Evolutionary conservation across 2,113 vertebrate genomes (phyloP), one percentile per base, ranked within the genome.

Genomic region (Phalacrocorax aristotelis): DNA sequence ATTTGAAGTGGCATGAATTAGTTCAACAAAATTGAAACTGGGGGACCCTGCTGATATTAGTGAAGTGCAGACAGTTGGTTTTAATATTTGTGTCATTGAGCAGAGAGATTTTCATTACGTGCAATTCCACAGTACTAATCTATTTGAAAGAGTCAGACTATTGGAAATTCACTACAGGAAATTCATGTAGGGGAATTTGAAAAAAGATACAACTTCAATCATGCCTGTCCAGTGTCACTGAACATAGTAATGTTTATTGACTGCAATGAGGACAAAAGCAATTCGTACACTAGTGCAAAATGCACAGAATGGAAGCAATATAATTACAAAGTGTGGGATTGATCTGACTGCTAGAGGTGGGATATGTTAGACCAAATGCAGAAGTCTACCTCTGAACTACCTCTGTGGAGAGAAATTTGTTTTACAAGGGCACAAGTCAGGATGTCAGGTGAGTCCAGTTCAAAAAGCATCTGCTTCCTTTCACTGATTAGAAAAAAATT

Each of bases 1-100:
- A 96, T 90, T 76, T 96, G 78, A 91, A 97, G 95, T 91, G 62
- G 23, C 38, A 74, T 62, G 85, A 94, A 93, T 93, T 96, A 95
- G 49, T 94, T 90, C 92, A 93, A 85, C 62, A 88, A 93, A 97
- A 94, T 95, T 95, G 93, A 94, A 94, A 88, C 19, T 72, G 26
- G 62, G 49, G 27, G 70, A 93, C 7, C 82, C 74, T 96, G 66
- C 87, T 94, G 90, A 62, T 93, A 86, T 51, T 94, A 76, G 40
- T 66, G 74, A 93, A 95, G 75, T 89, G 11, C 36, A 82, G 80
- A 94, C 40, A 74, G 70, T 69, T 80, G 54, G 23, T 76, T 93
- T 93, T 94, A 95, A 80, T 96, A 86, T 90, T 85, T 85, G 34
- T 91, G 82, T 80, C 75, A 85, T 77, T 90, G 82, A 86, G 34